Base-by-base conservation (phyloP, 2,888 invertebrate species). In the Halocaridina rubra region DNA sequence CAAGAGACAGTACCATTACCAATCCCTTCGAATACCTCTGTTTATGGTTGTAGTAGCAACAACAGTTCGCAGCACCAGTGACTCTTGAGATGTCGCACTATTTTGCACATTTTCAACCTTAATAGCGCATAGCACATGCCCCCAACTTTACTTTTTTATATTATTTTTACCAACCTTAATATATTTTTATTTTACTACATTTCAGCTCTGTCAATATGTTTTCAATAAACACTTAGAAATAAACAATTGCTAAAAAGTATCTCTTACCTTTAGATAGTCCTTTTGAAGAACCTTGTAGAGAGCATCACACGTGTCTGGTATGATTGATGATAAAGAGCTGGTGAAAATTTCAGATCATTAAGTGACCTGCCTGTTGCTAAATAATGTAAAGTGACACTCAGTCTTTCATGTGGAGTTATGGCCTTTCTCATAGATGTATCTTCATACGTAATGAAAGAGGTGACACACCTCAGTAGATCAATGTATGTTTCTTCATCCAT, bases 381-480 rank as follows among this genome's bases (percentile, higher is more conserved):
- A 71, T 29, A 71, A 29, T 30, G 71, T 71, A 71, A 71, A 71
- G 32, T n/a, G n/a, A n/a, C n/a, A n/a, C n/a, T n/a, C n/a, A n/a
- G n/a, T n/a, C n/a, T n/a, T n/a, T n/a, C n/a, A 71, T 71, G 71
- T 71, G 71, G 30, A 71, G 71, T 71, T 71, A 71, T 71, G 71
- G 30, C 71, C 30, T 71, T 71, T 32, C 71, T 71, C 71, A 71
- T 71, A 71, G 30, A 29, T 29, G 71, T 71, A 29, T 71, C 30
- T 71, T 29, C 32, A 29, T 29, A 29, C 13, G 30, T 29, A 71
- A 29, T 71, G 1, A 30, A 71, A 71, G 71, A 29, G 71, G 30
- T 71, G 71, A 71, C 71, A 71, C 71, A 30, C 7, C 30, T 71
- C 71, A 22, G 29, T 3, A 71, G 30, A 71, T 71, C 27, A 30